Evolutionary conservation across 2,888 invertebrate genomes (phyloP), one percentile per base, ranked within the genome.

Genomic region (Hartigia nigra): DNA sequence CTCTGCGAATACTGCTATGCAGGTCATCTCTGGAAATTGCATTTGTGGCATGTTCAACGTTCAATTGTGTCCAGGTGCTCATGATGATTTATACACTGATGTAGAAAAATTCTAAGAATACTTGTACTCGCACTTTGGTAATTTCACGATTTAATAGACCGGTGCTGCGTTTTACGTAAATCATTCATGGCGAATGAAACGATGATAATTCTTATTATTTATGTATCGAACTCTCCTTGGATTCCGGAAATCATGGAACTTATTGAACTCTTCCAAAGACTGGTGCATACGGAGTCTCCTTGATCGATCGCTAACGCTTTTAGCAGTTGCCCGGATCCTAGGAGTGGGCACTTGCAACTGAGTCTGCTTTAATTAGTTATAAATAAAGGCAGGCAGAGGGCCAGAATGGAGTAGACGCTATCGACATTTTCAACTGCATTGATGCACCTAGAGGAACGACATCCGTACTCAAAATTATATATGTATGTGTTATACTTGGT

Each of bases 21-120:
- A 93, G 86, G 85, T 95, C 96, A 92, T 96, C 96, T 84, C 96
- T 94, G 79, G 94, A 94, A 86, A 96, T 94, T 31, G 95, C 95
- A 81, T 94, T 94, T 11, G 88, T 88, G 23, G 91, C 89, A 76
- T 86, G 86, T 81, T 90, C 91, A 70, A 91, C 90, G 81, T 88
- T 90, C 81, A 91, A 84, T 77, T 87, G 88, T 78, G 85, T 88
- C 91, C 91, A 91, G 74, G 85, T 87, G 81, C 86, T 91, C 90
- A 90, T 91, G 74, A 75, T 80, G 55, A 79, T 31, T 14, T 5
- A 23, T 55, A 9, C 55, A 55, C 55, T 55, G 55, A 55, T 23
- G 23, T 23, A 55, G 23, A 55, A 23, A 55, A 55, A 3, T 5
- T 55, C 55, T 55, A 55, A 0, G 23, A 9, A 55, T 55, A 23